Evolutionary conservation across 92 coral and sea anemone species (phyloP).

Genomic region (Actinostola sp.): DNA sequence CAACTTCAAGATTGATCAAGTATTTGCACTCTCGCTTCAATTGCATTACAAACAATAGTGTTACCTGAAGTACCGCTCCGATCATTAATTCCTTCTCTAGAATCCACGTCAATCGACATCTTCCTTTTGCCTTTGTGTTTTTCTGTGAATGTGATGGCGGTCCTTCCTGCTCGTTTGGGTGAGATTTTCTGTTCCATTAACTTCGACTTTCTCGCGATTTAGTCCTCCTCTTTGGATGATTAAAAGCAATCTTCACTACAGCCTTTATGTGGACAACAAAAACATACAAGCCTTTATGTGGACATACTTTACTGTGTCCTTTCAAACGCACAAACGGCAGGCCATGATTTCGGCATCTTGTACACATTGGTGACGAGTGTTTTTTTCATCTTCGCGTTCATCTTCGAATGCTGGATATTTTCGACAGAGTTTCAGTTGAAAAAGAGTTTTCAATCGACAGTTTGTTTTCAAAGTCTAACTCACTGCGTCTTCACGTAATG

Average conservation of each 20-base stretch:
- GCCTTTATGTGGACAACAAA: constrained; percentile 11
- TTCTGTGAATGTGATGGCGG: background rate
- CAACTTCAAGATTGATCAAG: no score
- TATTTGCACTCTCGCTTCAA: no score
- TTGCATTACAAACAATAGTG: background rate
- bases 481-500: background rate
- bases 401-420: background rate
- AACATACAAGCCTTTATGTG: no score
- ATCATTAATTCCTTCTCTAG: no score
- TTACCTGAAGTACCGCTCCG: background rate
- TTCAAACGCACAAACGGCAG: constrained; percentile 14
- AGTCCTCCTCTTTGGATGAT: constrained; percentile 30
- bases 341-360: constrained; percentile 38
- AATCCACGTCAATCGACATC: background rate
- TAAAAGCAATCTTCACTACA: constrained; percentile 26
- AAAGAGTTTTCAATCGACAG: background rate
- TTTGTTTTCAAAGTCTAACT: background rate
- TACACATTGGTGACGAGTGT: constrained; percentile 17
- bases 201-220: constrained; percentile 17
- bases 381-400: background rate
- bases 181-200: constrained; percentile 5
- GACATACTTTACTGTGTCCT: no score
- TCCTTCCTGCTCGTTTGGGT: background rate
- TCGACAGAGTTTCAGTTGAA: background rate
- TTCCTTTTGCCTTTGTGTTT: background rate